A percentile compares a stretch with the other conserved stretches of the same genome.
These are phyloP conservation scores for Caranx ignobilis DNA, from an alignment of 2,113 vertebrate species.

Conservation along the genomic window DNA sequence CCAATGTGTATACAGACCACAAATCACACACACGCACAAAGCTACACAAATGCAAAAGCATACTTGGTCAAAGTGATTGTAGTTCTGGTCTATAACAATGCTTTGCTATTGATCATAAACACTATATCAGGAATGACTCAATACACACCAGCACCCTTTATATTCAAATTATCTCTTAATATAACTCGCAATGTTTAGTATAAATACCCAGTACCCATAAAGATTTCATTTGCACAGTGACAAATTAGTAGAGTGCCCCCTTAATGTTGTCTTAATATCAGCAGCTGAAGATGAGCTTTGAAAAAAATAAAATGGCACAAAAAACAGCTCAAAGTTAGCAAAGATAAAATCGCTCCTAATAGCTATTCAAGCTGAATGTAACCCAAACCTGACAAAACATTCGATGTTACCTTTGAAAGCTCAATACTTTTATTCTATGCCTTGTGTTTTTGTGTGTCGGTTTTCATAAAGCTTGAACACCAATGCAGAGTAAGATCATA, in stretches of 20 bases:
- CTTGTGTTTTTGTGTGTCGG: too few relatives aligned
- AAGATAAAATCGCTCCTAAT: neutral
- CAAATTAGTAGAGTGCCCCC: neutral
- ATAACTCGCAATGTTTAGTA: neutral
- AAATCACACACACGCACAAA: neutral
- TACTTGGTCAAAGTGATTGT: neutral
- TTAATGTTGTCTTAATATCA: neutral
- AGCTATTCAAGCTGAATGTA: neutral
- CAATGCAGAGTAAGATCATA: neutral
- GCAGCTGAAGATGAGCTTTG: neutral
- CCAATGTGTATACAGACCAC: neutral
- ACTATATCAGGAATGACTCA: neutral
- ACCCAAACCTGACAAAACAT: neutral
- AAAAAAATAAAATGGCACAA: neutral
- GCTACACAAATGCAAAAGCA: neutral
- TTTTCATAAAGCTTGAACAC: neutral
- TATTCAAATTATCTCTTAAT: neutral
- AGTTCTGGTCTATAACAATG: neutral
- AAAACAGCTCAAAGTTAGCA: neutral
- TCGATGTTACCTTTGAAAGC: neutral
- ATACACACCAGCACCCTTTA: neutral
- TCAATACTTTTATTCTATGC: neutral
- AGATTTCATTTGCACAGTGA: neutral
- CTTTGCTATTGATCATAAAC: neutral
- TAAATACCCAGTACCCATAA: neutral